These are phyloP conservation scores for Nasonia oneida DNA, from an alignment of 2,888 invertebrate species.

Conservation along the genomic window DNA sequence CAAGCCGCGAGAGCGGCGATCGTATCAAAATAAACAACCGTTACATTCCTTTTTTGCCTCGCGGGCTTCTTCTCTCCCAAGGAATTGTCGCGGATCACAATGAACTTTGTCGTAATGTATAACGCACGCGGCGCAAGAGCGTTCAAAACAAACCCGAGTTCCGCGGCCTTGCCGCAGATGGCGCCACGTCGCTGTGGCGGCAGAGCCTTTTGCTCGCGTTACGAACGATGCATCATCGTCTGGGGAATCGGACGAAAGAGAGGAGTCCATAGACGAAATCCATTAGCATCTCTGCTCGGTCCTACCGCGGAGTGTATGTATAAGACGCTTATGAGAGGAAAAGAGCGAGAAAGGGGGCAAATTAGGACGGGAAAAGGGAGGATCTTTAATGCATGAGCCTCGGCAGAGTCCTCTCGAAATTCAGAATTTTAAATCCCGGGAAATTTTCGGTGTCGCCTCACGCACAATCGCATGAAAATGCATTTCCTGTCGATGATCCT, in stretches of 20 bases:
- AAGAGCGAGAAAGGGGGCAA: background rate
- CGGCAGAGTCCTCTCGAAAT: background rate
- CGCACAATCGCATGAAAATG: background rate
- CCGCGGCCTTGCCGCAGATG: background rate
- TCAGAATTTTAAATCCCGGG: constrained; percentile 25
- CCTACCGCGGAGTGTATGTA: background rate
- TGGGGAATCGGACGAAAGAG: background rate
- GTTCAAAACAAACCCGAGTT: constrained; percentile 36
- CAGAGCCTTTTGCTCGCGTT: background rate
- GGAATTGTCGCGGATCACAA: background rate
- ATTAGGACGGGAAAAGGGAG: constrained; percentile 24
- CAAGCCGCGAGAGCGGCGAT: background rate
- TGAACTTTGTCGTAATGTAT: background rate
- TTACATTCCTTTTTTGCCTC: constrained; percentile 3
- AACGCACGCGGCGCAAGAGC: background rate
- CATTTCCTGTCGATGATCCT: background rate
- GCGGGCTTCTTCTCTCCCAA: background rate
- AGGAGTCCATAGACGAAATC: constrained; percentile 20
- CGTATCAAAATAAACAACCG: constrained; percentile 12
- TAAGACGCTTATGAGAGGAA: background rate
- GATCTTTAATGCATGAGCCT: constrained; percentile 35
- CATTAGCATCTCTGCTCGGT: background rate
- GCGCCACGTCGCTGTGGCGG: background rate
- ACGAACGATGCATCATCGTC: too few species aligned
- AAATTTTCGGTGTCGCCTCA: background rate